Percentiles rank a stretch among this genome's conserved stretches.
phyloP scores from a whole-genome alignment of 1,140 invertebrate species.

The Potamilus streckersoni region DNA sequence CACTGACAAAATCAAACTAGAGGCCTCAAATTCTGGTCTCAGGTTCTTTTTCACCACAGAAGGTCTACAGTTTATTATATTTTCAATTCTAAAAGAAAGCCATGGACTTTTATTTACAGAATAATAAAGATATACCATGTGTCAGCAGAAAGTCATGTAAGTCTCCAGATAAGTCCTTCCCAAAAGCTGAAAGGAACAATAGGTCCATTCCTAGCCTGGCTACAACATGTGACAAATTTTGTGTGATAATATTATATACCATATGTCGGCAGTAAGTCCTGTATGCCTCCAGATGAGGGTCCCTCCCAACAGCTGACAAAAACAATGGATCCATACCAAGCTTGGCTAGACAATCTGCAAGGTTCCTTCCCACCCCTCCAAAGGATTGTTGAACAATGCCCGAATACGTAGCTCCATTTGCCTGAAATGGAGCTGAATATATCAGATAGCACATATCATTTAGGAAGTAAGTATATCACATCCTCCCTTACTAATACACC shows the following conservation, averaged over 20 bases:
- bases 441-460: background rate
- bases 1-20: too few relatives aligned
- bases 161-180: background rate
- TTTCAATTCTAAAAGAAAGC: background rate
- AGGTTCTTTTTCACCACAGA: too few relatives aligned
- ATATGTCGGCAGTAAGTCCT: constrained; percentile 64
- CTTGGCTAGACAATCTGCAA: constrained; percentile 85
- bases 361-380: constrained; percentile 91
- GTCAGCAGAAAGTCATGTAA: background rate
- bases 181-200: background rate
- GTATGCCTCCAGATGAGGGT: constrained; percentile 70
- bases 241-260: constrained; percentile 48
- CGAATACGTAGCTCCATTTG: constrained; percentile 61
- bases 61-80: background rate
- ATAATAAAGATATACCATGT: background rate
- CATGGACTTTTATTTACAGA: background rate
- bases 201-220: background rate
- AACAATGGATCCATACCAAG: constrained; percentile 76
- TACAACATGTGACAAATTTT: background rate
- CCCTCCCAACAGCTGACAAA: constrained; percentile 84
- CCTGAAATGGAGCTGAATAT: constrained; percentile 31
- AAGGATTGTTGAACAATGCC: constrained; percentile 59
- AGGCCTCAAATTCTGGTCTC: too few relatives aligned
- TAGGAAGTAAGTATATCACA: too few relatives aligned
- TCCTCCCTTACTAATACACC: too few relatives aligned